These are phyloP conservation scores for Mus pahari DNA, from an alignment of 2,113 vertebrate species.

Conservation along the genomic window DNA sequence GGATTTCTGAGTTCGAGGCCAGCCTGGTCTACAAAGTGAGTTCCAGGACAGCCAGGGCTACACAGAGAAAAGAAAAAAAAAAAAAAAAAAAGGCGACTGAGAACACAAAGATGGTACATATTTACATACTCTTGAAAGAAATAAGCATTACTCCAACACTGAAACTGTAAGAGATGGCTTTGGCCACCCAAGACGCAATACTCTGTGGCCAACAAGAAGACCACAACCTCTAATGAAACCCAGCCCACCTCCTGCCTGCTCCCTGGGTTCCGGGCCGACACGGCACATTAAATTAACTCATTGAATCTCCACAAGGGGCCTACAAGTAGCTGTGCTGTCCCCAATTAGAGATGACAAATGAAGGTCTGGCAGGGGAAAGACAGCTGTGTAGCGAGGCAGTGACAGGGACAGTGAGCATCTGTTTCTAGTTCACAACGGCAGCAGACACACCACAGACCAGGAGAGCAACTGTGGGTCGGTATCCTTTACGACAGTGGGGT, in stretches of 20 bases:
- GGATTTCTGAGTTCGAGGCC: too few species aligned
- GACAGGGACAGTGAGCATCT: accelerated
- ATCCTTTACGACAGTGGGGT: not conserved
- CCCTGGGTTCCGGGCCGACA: not conserved
- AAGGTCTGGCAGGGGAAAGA: not conserved
- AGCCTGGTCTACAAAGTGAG: too few species aligned
- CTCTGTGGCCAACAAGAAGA: not conserved
- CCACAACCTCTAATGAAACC: not conserved
- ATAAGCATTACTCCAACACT: not conserved
- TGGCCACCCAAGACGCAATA: not conserved
- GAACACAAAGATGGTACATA: not conserved
- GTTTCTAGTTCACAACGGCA: not conserved
- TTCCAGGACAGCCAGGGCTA: too few species aligned
- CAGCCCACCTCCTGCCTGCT: not conserved
- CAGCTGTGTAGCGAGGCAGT: not conserved
- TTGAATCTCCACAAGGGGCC: not conserved
- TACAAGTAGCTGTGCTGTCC: not conserved
- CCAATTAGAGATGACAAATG: not conserved
- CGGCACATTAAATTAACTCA: not conserved
- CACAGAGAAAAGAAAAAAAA: too few species aligned
- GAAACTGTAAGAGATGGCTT: not conserved
- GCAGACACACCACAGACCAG: not conserved
- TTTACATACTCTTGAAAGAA: not conserved
- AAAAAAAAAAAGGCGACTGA: not conserved
- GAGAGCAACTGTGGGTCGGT: not conserved